These are phyloP conservation scores for Papilio aristodemus DNA, from an alignment of 1,140 invertebrate genomes.

Conservation along the genomic window DNA sequence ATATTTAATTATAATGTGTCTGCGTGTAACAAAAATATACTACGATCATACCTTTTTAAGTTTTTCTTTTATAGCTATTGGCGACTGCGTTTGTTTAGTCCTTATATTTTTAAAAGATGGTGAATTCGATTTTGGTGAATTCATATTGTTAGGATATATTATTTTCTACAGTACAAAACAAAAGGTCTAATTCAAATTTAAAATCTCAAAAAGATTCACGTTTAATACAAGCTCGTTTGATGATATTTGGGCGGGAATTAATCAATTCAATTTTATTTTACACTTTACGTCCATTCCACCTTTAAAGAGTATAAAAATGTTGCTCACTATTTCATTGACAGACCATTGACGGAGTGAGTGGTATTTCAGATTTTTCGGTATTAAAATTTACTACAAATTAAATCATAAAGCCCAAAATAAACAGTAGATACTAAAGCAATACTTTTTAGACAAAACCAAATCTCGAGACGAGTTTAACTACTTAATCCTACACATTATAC, in stretches of 20 bases:
- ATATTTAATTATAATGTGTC: too few species aligned
- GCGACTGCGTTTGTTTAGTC: constrained; percentile 55
- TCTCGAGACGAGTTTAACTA: too few species aligned
- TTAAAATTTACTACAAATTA: too few species aligned
- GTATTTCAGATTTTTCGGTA: too few species aligned
- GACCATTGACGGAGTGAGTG: too few species aligned
- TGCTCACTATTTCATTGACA: too few species aligned
- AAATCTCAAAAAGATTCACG: not conserved
- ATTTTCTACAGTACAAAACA: not conserved
- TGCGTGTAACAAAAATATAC: not conserved
- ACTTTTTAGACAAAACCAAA: too few species aligned
- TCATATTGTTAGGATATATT: constrained; percentile 41
- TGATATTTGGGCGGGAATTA: not conserved
- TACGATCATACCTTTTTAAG: constrained; percentile 61
- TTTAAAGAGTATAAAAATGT: too few species aligned
- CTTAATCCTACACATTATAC: too few species aligned
- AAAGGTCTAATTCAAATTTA: not conserved
- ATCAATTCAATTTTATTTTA: not conserved
- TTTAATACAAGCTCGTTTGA: not conserved
- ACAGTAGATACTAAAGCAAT: too few species aligned
- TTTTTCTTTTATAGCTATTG: constrained; percentile 69
- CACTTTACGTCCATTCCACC: too few species aligned
- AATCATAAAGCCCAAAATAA: too few species aligned
- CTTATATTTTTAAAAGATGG: constrained; percentile 63
- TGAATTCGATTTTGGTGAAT: constrained; percentile 46